Conservation (phyloP, 2,888 invertebrate species). For the Agrilus biguttatus region DNA sequence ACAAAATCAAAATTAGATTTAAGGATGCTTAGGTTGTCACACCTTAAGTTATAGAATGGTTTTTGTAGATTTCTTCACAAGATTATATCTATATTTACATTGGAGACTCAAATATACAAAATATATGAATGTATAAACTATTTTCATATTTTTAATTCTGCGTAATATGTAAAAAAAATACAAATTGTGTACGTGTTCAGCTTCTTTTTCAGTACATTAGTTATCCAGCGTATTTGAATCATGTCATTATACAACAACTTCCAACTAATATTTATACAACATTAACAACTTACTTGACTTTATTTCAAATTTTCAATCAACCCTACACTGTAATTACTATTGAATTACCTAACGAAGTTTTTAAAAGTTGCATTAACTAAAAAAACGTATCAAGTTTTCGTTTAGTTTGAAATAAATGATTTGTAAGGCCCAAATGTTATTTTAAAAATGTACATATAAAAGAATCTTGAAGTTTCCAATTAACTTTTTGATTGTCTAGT, state of each 20-base stretch:
- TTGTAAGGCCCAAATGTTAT: background rate
- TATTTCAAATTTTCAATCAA: too few species aligned
- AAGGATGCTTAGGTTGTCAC: slow-evolving; percentile 26
- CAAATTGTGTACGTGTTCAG: slow-evolving; percentile 24
- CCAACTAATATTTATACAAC: slow-evolving; percentile 5
- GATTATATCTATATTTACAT: slow-evolving; percentile 28
- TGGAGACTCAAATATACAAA: slow-evolving; percentile 27
- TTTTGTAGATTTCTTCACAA: slow-evolving; percentile 27
- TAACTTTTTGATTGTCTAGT: slow-evolving; percentile 12
- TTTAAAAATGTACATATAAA: slow-evolving; percentile 3
- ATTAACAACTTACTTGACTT: slow-evolving; percentile 5
- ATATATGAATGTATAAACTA: slow-evolving; percentile 23
- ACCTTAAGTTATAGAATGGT: slow-evolving; percentile 26
- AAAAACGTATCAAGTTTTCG: slow-evolving; percentile 2
- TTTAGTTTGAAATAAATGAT: slow-evolving; percentile 7
- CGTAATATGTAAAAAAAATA: slow-evolving; percentile 17
- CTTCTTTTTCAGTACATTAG: slow-evolving; percentile 24
- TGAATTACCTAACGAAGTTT: too few species aligned
- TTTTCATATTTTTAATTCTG: slow-evolving; percentile 25
- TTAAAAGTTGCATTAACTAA: background rate
- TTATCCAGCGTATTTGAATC: slow-evolving; percentile 11
- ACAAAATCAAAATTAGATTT: slow-evolving; percentile 29
- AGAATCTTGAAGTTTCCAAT: background rate
- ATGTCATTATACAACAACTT: too few species aligned
- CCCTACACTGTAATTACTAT: too few species aligned